Percentiles rank a stretch among this genome's conserved stretches.
Conservation (phyloP, 2,113 vertebrate genomes). For the Proteles cristata region DNA sequence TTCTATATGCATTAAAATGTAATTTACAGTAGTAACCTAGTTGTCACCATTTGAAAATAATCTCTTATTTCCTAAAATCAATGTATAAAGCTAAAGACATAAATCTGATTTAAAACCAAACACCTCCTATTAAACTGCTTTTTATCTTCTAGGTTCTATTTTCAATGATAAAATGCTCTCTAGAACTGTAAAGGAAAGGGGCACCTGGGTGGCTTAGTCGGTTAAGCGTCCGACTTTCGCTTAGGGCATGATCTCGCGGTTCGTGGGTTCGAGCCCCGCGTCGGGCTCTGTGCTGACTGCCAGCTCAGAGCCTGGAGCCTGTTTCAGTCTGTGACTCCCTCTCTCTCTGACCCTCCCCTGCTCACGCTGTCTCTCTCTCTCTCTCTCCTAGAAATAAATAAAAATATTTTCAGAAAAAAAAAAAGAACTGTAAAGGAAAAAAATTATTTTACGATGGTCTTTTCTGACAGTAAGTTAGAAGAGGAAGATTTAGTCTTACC, state of each 20-base stretch:
- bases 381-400: no score
- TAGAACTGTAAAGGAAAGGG: neutral
- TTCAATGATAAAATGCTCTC: slow-evolving; percentile 10
- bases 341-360: no score
- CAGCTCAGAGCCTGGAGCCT: no score
- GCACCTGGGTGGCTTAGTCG: no score
- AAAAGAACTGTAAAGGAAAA: neutral
- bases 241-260: no score
- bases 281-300: no score
- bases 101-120: slow-evolving; percentile 51
- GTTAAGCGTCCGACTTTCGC: no score
- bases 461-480: neutral
- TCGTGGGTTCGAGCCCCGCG: no score
- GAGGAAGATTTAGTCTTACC: neutral
- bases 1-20: neutral
- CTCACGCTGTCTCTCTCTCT: no score
- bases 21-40: slow-evolving; percentile 43
- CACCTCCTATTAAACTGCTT: neutral
- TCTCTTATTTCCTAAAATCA: slow-evolving; percentile 25
- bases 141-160: neutral
- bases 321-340: no score
- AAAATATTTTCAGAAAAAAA: no score
- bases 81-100: slow-evolving; percentile 48
- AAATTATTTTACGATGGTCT: slow-evolving; percentile 5
- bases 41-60: slow-evolving; percentile 49